Evolutionary conservation across 2,113 vertebrate genomes (phyloP).

Genomic region (Notarius lentiginosus): DNA sequence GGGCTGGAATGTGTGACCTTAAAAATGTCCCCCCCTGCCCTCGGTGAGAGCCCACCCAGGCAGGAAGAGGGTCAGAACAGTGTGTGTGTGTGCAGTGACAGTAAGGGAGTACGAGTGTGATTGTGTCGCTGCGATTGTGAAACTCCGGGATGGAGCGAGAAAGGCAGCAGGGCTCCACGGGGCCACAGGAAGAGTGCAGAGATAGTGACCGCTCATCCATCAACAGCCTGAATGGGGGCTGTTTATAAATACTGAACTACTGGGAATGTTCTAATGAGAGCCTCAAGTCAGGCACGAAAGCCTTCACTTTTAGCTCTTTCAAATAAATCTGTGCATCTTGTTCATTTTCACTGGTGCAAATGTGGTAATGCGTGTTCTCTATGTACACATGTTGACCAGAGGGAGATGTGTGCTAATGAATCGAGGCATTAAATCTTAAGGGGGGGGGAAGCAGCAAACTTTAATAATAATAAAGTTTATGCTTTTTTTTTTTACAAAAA

Average conservation of each 20-base stretch:
- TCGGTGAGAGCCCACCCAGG: slow-evolving; percentile 68
- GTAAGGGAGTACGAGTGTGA: slow-evolving; percentile 35
- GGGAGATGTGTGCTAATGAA: neutral
- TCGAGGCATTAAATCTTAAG: neutral
- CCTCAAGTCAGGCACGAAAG: slow-evolving; percentile 37
- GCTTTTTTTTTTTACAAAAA: too few species aligned
- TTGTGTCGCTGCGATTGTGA: slow-evolving; percentile 63
- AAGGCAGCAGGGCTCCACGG: slow-evolving; percentile 48
- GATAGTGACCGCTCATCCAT: slow-evolving; percentile 71
- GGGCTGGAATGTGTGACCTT: slow-evolving; percentile 55
- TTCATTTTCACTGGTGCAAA: neutral
- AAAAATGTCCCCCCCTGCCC: slow-evolving; percentile 48
- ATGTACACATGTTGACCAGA: neutral
- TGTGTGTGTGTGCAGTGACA: slow-evolving; percentile 33
- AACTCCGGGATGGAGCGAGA: slow-evolving; percentile 64
- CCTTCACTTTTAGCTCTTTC: slow-evolving; percentile 15
- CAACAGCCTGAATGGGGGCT: slow-evolving; percentile 66
- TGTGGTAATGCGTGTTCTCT: neutral
- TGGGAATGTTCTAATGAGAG: slow-evolving; percentile 78
- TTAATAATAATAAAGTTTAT: neutral
- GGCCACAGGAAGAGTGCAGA: slow-evolving; percentile 66
- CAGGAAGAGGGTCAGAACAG: slow-evolving; percentile 56
- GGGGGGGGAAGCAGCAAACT: neutral
- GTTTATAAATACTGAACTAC: slow-evolving; percentile 73
- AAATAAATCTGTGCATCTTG: neutral